Base-by-base conservation (phyloP, 2,113 vertebrate species). In the Leuciscus idus region DNA sequence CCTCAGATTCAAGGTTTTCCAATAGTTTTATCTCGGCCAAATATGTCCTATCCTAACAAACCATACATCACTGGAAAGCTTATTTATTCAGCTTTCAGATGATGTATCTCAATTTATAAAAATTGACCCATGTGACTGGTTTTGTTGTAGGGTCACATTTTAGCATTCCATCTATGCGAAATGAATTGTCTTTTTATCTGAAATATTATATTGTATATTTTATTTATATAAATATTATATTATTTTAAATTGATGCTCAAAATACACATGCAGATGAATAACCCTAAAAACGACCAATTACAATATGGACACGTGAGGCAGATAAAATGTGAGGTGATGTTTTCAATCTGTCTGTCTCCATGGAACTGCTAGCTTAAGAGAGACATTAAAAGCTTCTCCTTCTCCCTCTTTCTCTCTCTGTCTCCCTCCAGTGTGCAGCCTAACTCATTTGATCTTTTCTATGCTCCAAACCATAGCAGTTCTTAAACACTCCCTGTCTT, bases 361-460 rank as follows among this genome's bases (percentile, higher is more conserved):
- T 48, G 78, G 78, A 48, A 81, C 73, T 52, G 55, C n/a, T 19
- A 77, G 23, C 36, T 50, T 50, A 77, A 50, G 30, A 81, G 23
- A 28, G 66, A 57, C 46, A 79, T 66, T 68, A 79, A 48, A 76
- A 73, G 82, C 82, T 36, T n/a, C 68, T 23, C 11, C 52, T 23
- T 66, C 43, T 21, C 13, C 10, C 55, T 81, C 62, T 72, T 28
- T 55, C 50, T 17, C 3, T 50, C 39, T 39, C 19, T 23, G 13
- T 43, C 8, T 46, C n/a, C 28, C 43, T 66, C 61, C 23, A 62
- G 57, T 62, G 78, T 80, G 78, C 76, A 59, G 76, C 26, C 52
- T 79, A 39, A 59, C 61, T 68, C 79, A 68, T 66, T 81, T 81
- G 79, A 81, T 68, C 61, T 28, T 81, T 64, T 81, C 26, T 81